Conservation (phyloP, 2,797 vertebrate genomes). For the Gadopsis marmoratus region DNA sequence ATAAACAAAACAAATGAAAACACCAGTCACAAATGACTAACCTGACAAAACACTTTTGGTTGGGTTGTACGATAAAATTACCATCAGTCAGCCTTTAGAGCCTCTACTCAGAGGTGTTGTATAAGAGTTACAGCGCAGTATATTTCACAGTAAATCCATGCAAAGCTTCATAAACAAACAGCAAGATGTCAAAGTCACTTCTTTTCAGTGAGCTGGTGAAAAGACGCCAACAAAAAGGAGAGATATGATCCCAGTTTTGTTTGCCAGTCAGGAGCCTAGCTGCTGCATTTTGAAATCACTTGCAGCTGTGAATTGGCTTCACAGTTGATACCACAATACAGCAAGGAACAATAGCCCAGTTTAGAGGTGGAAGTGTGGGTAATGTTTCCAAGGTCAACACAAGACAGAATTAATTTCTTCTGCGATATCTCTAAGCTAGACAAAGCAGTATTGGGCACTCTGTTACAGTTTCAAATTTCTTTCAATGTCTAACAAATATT, state of each 20-base stretch:
- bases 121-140: slow-evolving; percentile 32
- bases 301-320: slow-evolving; percentile 50
- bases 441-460: slow-evolving; percentile 39
- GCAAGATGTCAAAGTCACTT: slow-evolving; percentile 31
- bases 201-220: slow-evolving; percentile 39
- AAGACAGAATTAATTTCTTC: slow-evolving; percentile 29
- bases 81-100: slow-evolving; percentile 9
- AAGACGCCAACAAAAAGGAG: slow-evolving; percentile 34
- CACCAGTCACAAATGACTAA: not conserved
- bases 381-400: slow-evolving; percentile 46
- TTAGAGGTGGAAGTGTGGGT: slow-evolving; percentile 21
- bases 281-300: slow-evolving; percentile 53
- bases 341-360: slow-evolving; percentile 44
- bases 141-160: slow-evolving; percentile 11
- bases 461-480: slow-evolving; percentile 30
- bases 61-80: not conserved
- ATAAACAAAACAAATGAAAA: not conserved
- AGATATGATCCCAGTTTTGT: slow-evolving; percentile 51
- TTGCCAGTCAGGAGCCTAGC: slow-evolving; percentile 48
- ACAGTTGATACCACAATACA: slow-evolving; percentile 34
- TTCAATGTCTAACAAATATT: slow-evolving; percentile 23
- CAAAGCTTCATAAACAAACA: slow-evolving; percentile 49
- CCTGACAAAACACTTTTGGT: not conserved
- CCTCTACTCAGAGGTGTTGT: slow-evolving; percentile 9
- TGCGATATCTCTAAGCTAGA: slow-evolving; percentile 32